Evolutionary conservation across 2,113 vertebrate species (phyloP).

Genomic region (Platysternon megacephalum): DNA sequence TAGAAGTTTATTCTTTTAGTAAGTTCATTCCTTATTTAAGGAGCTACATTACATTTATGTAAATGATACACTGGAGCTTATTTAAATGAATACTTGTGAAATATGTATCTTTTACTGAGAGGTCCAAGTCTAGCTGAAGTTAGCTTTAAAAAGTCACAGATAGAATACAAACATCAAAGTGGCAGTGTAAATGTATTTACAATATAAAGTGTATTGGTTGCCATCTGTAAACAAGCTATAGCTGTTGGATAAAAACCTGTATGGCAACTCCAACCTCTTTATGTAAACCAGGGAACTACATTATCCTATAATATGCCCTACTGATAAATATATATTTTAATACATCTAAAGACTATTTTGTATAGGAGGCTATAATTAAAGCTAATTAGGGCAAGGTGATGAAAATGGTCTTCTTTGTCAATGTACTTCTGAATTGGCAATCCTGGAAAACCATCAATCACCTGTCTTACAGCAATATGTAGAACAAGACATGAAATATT

Average conservation of each 20-base stretch:
- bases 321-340: slow-evolving; percentile 52
- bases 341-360: slow-evolving; percentile 25
- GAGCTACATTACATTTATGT: fast-evolving
- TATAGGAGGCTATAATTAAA: slow-evolving; percentile 46
- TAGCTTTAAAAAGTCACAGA: not conserved
- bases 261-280: slow-evolving; percentile 13
- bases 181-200: not conserved
- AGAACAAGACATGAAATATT: slow-evolving; percentile 34
- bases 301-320: not conserved
- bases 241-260: not conserved
- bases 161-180: fast-evolving
- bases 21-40: not conserved
- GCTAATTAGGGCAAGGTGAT: slow-evolving; percentile 54
- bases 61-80: fast-evolving
- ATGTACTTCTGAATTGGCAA: slow-evolving; percentile 7
- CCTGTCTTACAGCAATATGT: not conserved
- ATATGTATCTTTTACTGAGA: not conserved
- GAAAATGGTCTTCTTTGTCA: slow-evolving; percentile 43
- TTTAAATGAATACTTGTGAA: no score
- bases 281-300: slow-evolving; percentile 8
- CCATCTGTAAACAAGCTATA: not conserved
- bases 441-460: not conserved
- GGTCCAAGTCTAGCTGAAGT: not conserved
- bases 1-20: not conserved
- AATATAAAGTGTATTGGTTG: not conserved